Base-by-base conservation (phyloP, 2,113 vertebrate species). In the Ellobius talpinus region DNA sequence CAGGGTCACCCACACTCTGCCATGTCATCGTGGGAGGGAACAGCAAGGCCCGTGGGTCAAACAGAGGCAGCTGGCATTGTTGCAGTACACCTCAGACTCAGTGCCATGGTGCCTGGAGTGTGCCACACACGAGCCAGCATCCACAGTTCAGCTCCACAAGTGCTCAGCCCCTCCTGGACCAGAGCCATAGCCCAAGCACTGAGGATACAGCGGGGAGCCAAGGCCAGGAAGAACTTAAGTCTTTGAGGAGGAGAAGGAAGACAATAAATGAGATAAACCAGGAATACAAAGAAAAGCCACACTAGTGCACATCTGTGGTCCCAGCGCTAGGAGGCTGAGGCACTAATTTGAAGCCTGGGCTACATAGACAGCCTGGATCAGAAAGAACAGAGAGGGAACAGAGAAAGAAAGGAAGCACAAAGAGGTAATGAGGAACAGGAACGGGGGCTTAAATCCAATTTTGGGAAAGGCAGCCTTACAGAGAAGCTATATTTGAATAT, bases 361-460 rank as follows among this genome's bases (percentile, higher is more conserved):
- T 86, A 66, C 61, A 86, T 12, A 86, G 52, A 82, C 52, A 82
- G 55, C 81, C 81, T 42, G 1, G 29, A 42, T 84, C n/a, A 84
- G 79, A 39, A 52, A 82, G 52, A 61, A 76, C 2, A 11, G 52
- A n/a, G 7, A 19, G 14, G 58, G 58, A 58, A 58, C 58, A 13
- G 6, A 7, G 13, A 78, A 26, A 29, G 12, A 36, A 17, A 50
- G 11, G 55, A 21, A 73, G 42, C 33, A 10, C 23, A 24, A 11
- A 42, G 42, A 29, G 36, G n/a, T 50, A 4, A 4, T 8, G 26
- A 0, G 2, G 1, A 3, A 0, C 39, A 29, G 31, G 39, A 14
- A 31, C 19, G 10, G 77, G 3, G 39, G 17, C 14, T 72, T 7
- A 42, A 50, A 76, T 63, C 52, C 58, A 77, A 82, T 23, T 58